phyloP scores from a whole-genome alignment of 1,140 invertebrate genomes.

The Asbolus verrucosus region DNA sequence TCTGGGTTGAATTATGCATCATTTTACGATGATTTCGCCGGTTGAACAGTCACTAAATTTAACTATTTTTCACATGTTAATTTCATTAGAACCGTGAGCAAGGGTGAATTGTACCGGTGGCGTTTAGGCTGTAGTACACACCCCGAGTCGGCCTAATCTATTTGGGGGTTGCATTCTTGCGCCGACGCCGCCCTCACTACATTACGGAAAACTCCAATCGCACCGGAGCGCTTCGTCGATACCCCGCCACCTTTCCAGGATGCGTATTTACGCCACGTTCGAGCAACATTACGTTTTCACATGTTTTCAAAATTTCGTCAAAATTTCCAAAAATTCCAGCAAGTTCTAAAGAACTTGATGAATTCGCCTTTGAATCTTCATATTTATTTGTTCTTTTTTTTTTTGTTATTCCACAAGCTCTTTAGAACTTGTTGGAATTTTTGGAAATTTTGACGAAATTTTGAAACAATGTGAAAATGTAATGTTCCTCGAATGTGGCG shows the following conservation, averaged over 20 bases:
- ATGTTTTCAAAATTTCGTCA: no score
- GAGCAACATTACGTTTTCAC: not conserved
- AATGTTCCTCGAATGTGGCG: no score
- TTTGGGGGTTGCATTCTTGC: slow-evolving; percentile 51
- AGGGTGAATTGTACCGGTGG: slow-evolving; percentile 49
- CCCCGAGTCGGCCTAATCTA: slow-evolving; percentile 59
- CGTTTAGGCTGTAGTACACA: slow-evolving; percentile 60
- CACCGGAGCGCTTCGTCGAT: slow-evolving; percentile 16
- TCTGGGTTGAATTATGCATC: slow-evolving; percentile 4
- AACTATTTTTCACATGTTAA: slow-evolving; percentile 50
- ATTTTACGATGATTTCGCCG: not conserved
- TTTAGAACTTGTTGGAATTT: no score
- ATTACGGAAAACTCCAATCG: slow-evolving; percentile 44
- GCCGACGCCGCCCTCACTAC: slow-evolving; percentile 52
- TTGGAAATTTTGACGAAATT: no score
- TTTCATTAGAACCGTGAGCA: slow-evolving; percentile 48
- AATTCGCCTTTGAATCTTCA: no score
- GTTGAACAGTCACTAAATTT: not conserved
- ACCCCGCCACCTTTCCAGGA: slow-evolving; percentile 25
- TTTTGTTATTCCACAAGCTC: no score
- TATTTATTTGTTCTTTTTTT: no score
- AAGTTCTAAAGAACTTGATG: no score
- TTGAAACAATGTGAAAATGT: no score
- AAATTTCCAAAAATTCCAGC: no score
- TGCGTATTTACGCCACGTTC: slow-evolving; percentile 21